These are phyloP conservation scores for Gasterosteus aculeatus DNA, from an alignment of 2,113 vertebrate species.

Conservation along the genomic window DNA sequence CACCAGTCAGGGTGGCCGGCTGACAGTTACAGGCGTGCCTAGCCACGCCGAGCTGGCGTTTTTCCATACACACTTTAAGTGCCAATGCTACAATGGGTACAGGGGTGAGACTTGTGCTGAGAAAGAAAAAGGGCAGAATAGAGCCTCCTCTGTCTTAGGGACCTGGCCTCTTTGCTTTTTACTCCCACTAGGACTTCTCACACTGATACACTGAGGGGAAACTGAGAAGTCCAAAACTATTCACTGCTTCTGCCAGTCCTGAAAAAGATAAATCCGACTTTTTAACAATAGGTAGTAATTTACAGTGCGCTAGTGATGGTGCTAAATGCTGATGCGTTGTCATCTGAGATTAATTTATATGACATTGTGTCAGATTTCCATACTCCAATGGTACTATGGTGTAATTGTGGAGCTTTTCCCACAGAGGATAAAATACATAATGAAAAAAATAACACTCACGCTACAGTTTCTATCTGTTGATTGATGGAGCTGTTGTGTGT, in stretches of 20 bases:
- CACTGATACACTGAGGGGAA: slow-evolving; percentile 70
- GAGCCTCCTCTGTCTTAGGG: slow-evolving; percentile 58
- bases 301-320: background rate
- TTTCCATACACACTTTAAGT: slow-evolving; percentile 82
- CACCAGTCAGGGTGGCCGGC: slow-evolving; percentile 22
- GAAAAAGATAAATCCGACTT: slow-evolving; percentile 32
- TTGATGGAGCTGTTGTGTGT: slow-evolving; percentile 2
- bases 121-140: slow-evolving; percentile 63
- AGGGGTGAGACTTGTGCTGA: slow-evolving; percentile 73
- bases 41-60: slow-evolving; percentile 64
- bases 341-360: background rate
- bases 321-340: background rate
- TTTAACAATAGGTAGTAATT: background rate
- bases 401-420: background rate
- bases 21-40: slow-evolving; percentile 69
- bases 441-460: background rate
- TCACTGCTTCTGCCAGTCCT: slow-evolving; percentile 20
- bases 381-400: background rate
- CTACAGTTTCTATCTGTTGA: background rate
- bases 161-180: slow-evolving; percentile 68
- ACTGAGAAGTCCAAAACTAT: slow-evolving; percentile 31
- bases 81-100: slow-evolving; percentile 91
- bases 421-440: slow-evolving; percentile 7
- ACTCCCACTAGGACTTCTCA: slow-evolving; percentile 71
- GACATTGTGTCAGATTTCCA: background rate